Conservation (phyloP, 1,140 invertebrate species). For the Magallana angulata region DNA sequence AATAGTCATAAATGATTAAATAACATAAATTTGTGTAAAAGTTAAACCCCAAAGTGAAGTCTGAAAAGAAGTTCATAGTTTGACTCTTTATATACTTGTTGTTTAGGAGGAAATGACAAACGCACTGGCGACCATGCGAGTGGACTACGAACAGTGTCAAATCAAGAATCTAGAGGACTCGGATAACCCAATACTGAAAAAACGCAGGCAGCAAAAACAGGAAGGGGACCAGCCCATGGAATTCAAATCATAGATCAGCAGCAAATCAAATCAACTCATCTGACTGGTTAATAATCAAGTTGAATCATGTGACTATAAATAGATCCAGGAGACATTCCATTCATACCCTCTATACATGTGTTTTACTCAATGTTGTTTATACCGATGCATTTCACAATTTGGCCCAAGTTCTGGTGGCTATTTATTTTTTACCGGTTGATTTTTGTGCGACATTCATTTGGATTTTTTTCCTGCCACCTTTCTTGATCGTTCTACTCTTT, state of each 20-base stretch:
- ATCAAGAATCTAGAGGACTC: conserved; percentile 94
- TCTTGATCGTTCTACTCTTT: neutral
- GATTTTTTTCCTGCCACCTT: neutral
- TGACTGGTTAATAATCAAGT: conserved; percentile 15
- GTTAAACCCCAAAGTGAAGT: too few species aligned
- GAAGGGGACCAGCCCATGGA: conserved; percentile 21
- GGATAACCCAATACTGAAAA: conserved; percentile 94
- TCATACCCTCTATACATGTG: neutral
- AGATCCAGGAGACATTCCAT: conserved; percentile 29
- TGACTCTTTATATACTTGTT: too few species aligned
- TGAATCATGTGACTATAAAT: conserved; percentile 27
- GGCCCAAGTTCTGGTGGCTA: neutral
- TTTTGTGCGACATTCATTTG: neutral
- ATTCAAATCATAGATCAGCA: conserved; percentile 31
- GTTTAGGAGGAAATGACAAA: conserved; percentile 97
- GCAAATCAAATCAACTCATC: conserved; percentile 5
- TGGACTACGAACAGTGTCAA: conserved; percentile 93
- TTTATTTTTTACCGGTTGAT: neutral
- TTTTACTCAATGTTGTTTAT: neutral
- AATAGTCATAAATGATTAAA: too few species aligned
- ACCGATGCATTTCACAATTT: conserved; percentile 2
- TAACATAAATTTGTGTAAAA: too few species aligned
- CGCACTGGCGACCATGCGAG: conserved; percentile 96
- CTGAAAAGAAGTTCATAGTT: too few species aligned
- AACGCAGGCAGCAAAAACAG: conserved; percentile 81